Percentiles rank a stretch among this genome's conserved stretches.
Conservation (phyloP, 23 tunicate genomes). For the Trididemnum nubilum region DNA sequence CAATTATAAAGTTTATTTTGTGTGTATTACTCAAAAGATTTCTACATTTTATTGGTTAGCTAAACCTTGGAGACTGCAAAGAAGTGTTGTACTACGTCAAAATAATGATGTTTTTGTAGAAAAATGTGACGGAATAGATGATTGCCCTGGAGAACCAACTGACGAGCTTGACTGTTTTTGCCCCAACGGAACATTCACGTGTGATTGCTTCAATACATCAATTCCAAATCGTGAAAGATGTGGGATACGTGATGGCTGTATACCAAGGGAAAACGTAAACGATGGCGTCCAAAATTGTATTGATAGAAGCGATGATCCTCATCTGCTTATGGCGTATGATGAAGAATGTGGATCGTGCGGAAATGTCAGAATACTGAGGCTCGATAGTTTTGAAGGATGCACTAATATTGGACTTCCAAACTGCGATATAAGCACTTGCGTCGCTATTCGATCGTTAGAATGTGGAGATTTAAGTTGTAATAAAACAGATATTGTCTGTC, state of each 20-base stretch:
- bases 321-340: neutral
- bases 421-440: conserved; percentile 13
- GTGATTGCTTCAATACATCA: neutral
- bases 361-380: neutral
- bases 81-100: too few relatives aligned
- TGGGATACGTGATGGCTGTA: too few relatives aligned
- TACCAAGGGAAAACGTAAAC: neutral
- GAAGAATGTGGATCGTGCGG: neutral
- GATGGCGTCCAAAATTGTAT: neutral
- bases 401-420: neutral
- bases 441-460: neutral
- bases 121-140: neutral
- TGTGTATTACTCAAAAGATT: too few relatives aligned
- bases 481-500: neutral
- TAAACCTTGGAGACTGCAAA: too few relatives aligned
- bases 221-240: neutral
- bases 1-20: too few relatives aligned
- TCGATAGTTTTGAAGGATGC: neutral
- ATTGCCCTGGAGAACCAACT: neutral
- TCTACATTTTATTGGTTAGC: too few relatives aligned
- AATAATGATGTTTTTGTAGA: too few relatives aligned
- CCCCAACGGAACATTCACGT: neutral
- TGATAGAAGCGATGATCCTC: conserved; percentile 1
- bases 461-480: neutral
- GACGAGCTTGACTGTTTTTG: neutral